A percentile compares a stretch with the other conserved stretches of the same genome.
phyloP scores from a whole-genome alignment of 2,113 vertebrate genomes.

The Mastomys coucha region DNA sequence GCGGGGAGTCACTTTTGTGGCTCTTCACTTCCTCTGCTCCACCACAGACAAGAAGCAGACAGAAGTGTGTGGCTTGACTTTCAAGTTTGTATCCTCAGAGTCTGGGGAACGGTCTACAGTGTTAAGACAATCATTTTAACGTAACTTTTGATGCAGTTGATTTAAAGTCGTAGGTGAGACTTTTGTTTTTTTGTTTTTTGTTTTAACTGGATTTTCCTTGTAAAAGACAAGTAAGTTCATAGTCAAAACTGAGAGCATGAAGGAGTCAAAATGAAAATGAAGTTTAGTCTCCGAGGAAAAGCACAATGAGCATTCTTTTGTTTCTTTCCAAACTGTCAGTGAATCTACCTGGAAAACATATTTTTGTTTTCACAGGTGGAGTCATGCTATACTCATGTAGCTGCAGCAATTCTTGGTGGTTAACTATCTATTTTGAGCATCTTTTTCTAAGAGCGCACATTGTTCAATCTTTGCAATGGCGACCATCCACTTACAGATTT shows the following conservation, averaged over 20 bases:
- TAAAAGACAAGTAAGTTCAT: conserved; percentile 54
- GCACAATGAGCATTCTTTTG: neutral
- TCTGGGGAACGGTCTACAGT: neutral
- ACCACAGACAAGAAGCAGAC: neutral
- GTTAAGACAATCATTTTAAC: neutral
- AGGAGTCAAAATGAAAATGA: conserved; percentile 30
- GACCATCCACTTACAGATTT: neutral
- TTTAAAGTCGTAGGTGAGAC: neutral
- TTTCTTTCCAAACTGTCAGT: neutral
- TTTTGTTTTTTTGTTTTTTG: neutral
- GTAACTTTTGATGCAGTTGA: conserved; percentile 29
- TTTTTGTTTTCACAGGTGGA: conserved; percentile 26
- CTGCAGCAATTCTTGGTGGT: neutral
- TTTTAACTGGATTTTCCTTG: conserved; percentile 20
- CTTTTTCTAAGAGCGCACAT: neutral
- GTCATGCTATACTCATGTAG: neutral
- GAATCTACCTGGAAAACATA: neutral
- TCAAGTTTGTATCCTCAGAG: neutral
- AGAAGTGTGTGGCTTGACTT: neutral
- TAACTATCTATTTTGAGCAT: neutral
- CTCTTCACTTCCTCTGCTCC: neutral
- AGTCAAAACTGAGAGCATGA: neutral
- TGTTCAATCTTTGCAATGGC: neutral
- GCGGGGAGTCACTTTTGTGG: neutral
- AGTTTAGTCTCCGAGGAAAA: neutral